Evolutionary conservation across 2,888 invertebrate genomes (phyloP).

Genomic region (Drosophila leonis): DNA sequence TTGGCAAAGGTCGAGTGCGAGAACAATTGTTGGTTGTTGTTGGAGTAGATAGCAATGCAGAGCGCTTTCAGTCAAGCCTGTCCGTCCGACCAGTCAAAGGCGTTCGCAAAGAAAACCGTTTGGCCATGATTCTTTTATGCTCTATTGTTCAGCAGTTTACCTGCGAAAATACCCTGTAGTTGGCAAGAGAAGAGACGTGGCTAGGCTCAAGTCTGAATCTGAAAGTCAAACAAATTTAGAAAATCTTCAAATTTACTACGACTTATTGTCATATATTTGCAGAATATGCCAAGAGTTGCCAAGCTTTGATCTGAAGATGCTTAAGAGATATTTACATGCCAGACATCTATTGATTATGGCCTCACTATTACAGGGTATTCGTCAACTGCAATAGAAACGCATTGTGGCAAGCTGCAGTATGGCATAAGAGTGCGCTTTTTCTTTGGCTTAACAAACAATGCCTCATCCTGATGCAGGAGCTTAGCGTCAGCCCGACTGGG

Average conservation of each 20-base stretch:
- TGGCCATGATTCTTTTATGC: slow-evolving; percentile 24
- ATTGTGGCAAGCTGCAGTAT: not conserved
- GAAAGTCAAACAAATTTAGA: no score
- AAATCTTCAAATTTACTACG: no score
- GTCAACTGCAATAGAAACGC: no score
- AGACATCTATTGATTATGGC: no score
- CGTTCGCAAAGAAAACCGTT: slow-evolving; percentile 21
- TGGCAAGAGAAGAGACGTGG: no score
- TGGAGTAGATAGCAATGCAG: slow-evolving; percentile 11
- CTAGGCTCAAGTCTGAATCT: no score
- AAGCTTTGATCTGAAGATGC: no score
- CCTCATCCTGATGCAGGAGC: slow-evolving; percentile 4
- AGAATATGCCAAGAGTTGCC: no score
- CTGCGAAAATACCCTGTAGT: slow-evolving; percentile 8
- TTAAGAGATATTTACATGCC: no score
- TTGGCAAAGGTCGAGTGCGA: slow-evolving; percentile 25
- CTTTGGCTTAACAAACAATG: slow-evolving; percentile 19
- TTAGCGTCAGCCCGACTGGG: slow-evolving; percentile 20
- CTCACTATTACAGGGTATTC: not conserved
- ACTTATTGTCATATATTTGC: no score
- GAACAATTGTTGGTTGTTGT: slow-evolving; percentile 24
- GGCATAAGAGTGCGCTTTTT: slow-evolving; percentile 11
- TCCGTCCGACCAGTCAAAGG: slow-evolving; percentile 7
- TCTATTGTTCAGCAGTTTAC: slow-evolving; percentile 18
- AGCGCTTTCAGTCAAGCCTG: slow-evolving; percentile 23